A percentile compares a stretch with the other conserved stretches of the same genome.
Conservation (phyloP, 2,888 invertebrate genomes). For the Octodonta nipae region DNA sequence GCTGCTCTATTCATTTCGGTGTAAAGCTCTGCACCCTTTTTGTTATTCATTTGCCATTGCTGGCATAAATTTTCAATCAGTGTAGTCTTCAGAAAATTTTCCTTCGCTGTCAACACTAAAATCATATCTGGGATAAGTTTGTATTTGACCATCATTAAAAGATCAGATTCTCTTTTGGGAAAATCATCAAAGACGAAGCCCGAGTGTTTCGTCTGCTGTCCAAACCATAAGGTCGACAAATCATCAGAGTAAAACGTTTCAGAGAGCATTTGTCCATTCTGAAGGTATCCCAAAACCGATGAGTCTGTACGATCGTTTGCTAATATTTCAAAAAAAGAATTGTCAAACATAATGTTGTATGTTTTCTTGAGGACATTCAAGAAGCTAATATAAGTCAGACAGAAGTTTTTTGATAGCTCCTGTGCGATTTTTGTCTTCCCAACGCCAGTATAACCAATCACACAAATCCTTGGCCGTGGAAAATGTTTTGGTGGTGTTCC, state of each 20-base stretch:
- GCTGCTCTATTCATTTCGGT: slow-evolving; percentile 14
- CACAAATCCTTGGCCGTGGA: slow-evolving; percentile 42
- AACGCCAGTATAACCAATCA: slow-evolving; percentile 43
- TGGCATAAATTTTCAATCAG: slow-evolving; percentile 8
- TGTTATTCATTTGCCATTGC: slow-evolving; percentile 32
- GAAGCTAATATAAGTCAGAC: slow-evolving; percentile 42
- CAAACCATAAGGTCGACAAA: slow-evolving; percentile 41
- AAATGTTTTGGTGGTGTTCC: slow-evolving; percentile 20
- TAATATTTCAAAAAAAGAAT: slow-evolving; percentile 12
- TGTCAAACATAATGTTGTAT: slow-evolving; percentile 9
- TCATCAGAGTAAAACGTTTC: slow-evolving; percentile 34
- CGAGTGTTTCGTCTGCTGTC: slow-evolving; percentile 35
- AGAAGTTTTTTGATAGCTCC: slow-evolving; percentile 41
- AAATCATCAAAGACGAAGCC: slow-evolving; percentile 51
- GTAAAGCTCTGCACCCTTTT: slow-evolving; percentile 24
- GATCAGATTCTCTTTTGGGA: slow-evolving; percentile 43
- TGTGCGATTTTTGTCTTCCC: slow-evolving; percentile 42
- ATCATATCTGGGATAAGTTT: slow-evolving; percentile 42
- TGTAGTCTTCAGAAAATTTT: slow-evolving; percentile 8
- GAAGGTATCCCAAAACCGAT: slow-evolving; percentile 36
- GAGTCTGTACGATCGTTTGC: slow-evolving; percentile 7
- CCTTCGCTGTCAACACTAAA: slow-evolving; percentile 19
- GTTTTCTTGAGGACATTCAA: slow-evolving; percentile 20
- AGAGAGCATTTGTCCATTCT: slow-evolving; percentile 37
- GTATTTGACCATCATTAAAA: slow-evolving; percentile 39